These are phyloP conservation scores for Carassius gibelio DNA, from an alignment of 2,113 vertebrate genomes.

Conservation along the genomic window DNA sequence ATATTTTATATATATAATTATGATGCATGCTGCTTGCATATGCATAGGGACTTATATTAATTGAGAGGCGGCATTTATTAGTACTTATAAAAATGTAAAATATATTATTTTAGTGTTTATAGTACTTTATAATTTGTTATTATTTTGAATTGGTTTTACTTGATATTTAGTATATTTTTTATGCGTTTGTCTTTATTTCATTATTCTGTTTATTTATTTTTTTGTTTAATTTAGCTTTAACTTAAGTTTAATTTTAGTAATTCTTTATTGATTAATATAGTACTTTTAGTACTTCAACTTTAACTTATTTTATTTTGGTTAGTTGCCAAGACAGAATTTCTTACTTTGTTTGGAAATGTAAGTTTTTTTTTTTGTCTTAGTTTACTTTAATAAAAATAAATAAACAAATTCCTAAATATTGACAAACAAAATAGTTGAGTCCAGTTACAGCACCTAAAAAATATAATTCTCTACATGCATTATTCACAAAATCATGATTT, in stretches of 20 bases:
- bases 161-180: no score
- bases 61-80: neutral
- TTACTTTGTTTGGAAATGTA: neutral
- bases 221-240: neutral
- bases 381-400: no score
- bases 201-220: no score
- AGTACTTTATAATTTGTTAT: neutral
- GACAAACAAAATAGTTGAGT: neutral
- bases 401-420: neutral
- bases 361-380: neutral
- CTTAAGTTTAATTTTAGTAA: neutral
- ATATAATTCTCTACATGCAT: neutral
- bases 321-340: neutral
- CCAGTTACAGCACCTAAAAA: neutral
- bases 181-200: no score
- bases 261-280: neutral
- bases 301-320: neutral
- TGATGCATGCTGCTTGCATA: neutral
- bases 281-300: neutral
- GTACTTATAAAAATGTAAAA: neutral
- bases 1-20: neutral
- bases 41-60: neutral
- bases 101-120: neutral
- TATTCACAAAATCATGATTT: neutral
- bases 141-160: no score